These are phyloP conservation scores for Lymantria monacha DNA, from an alignment of 2,888 invertebrate species.

Conservation along the genomic window DNA sequence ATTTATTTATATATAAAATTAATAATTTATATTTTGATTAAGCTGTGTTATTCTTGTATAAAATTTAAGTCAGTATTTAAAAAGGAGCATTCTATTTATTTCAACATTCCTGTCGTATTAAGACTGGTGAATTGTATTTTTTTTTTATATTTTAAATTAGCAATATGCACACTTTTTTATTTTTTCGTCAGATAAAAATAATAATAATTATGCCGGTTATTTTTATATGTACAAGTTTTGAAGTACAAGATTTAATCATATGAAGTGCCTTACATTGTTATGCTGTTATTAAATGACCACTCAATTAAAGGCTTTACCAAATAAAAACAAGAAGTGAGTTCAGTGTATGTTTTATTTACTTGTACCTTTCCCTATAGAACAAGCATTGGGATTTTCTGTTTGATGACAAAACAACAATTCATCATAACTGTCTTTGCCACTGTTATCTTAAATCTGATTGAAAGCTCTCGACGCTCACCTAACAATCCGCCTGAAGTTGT, in stretches of 20 bases:
- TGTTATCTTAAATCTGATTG: too few relatives aligned
- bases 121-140: slow-evolving; percentile 39
- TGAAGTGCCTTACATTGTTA: slow-evolving; percentile 57
- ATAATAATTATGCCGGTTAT: slow-evolving; percentile 23
- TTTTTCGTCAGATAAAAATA: slow-evolving; percentile 18
- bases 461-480: too few relatives aligned
- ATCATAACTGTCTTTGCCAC: too few relatives aligned
- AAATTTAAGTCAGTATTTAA: slow-evolving; percentile 31
- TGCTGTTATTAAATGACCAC: slow-evolving; percentile 34
- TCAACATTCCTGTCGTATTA: slow-evolving; percentile 52
- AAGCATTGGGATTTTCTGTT: too few relatives aligned
- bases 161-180: slow-evolving; percentile 8
- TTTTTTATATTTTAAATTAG: slow-evolving; percentile 27
- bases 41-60: slow-evolving; percentile 31
- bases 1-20: slow-evolving; percentile 17
- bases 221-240: slow-evolving; percentile 35
- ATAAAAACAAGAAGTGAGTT: slow-evolving; percentile 44
- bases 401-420: too few relatives aligned
- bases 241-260: slow-evolving; percentile 48
- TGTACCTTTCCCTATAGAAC: background rate
- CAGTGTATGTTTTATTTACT: slow-evolving; percentile 18
- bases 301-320: slow-evolving; percentile 56
- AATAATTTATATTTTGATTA: slow-evolving; percentile 24
- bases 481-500: too few relatives aligned
- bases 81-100: slow-evolving; percentile 38